Evolutionary conservation across 53 echinoderm and acorn worm genomes (phyloP), one percentile per base, ranked within the genome.

Genomic region (Zoroaster sp.): DNA sequence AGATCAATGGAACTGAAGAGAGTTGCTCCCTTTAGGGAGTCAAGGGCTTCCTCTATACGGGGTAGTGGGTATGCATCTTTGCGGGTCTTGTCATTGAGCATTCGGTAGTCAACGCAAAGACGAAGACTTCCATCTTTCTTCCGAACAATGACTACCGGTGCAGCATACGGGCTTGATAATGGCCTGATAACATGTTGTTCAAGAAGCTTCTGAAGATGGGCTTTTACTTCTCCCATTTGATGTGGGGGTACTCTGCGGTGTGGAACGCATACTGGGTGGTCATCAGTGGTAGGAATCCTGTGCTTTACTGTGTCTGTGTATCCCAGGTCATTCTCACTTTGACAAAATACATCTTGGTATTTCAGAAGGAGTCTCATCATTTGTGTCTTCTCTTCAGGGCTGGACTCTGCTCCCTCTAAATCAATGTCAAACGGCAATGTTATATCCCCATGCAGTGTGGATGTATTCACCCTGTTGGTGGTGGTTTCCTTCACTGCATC

Each of bases 11-110:
- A 91, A 51, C 95, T 89, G 63, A 93, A 93, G 32, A 87, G 93
- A 8, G 42, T 75, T 32, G 95, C 89, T 10, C 93, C 93, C 28
- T 83, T 88, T 23, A 91, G 74, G 63, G 93, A 91, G n/a, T 95
- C 93, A 12, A 93, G 59, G 15, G 95, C 91, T 65, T 94, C 90
- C 71, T 92, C 92, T 4, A 90, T 87, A 17, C 91, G 82, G 10
- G 91, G 91, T 3, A 95, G 86, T 13, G 93, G 93, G 35, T 95
- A 93, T 12, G 93, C 95, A 71, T 95, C 95, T 31, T 78, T 78
- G 42, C 86, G 93, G 8, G 95, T 95, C 44, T 95, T 95, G 18
- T 40, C 51, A 34, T 95, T 91, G 18, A 91, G 83, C n/a, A 82
- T 69, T 12, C 95, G 40, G 35, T 91, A 93, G 40, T 95, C 95